These are phyloP conservation scores for Laterallus jamaicensis DNA, from an alignment of 2,113 vertebrate genomes.

Conservation along the genomic window DNA sequence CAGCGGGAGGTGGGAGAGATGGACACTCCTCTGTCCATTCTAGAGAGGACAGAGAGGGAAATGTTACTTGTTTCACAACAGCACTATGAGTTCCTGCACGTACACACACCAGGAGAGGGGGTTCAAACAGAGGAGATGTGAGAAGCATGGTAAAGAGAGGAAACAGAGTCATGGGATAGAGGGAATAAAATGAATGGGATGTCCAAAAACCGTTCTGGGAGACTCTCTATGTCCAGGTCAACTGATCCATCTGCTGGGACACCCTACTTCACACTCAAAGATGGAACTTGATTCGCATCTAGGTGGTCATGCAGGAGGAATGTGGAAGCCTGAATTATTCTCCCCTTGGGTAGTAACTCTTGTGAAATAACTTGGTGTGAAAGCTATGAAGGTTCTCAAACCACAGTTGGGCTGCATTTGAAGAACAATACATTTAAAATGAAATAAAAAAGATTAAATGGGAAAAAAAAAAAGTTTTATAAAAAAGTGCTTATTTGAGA, in stretches of 20 bases:
- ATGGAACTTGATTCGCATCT: background rate
- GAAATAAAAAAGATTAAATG: too few species aligned
- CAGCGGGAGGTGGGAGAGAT: slow-evolving; percentile 83
- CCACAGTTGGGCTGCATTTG: background rate
- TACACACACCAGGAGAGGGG: background rate
- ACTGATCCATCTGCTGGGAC: background rate
- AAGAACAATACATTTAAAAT: background rate
- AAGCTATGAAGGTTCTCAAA: background rate
- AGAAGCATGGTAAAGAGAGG: background rate
- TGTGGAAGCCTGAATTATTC: background rate
- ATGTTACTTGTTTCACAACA: slow-evolving; percentile 16
- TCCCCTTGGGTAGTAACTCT: background rate
- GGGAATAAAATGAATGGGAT: background rate
- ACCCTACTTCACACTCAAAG: background rate
- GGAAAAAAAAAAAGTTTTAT: too few species aligned
- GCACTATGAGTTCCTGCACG: background rate
- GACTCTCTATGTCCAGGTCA: background rate
- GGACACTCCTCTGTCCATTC: slow-evolving; percentile 95
- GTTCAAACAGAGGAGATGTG: background rate
- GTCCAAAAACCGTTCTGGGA: background rate
- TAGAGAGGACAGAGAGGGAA: slow-evolving; percentile 73
- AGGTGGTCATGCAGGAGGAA: background rate
- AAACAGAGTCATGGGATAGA: background rate
- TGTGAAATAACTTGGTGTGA: background rate
- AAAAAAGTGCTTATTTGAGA: background rate